Percentiles rank a stretch among this genome's conserved stretches.
phyloP scores from a whole-genome alignment of 2,888 invertebrate species.

The Punctoribates punctum region DNA sequence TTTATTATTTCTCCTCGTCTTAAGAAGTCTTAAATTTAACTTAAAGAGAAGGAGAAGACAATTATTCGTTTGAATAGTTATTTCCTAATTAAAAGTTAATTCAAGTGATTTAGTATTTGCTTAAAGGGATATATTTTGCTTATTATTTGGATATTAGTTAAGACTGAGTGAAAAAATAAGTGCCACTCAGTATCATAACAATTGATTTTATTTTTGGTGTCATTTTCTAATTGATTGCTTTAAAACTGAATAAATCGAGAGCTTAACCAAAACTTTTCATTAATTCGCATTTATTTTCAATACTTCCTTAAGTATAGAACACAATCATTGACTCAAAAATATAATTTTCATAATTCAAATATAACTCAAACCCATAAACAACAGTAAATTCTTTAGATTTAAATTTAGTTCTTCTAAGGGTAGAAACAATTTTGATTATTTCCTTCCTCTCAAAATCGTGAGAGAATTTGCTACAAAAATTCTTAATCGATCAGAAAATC shows the following conservation, averaged over 20 bases:
- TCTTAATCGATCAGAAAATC: neutral
- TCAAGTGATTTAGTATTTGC: no score
- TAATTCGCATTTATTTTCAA: neutral
- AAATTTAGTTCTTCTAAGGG: no score
- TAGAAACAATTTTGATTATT: neutral
- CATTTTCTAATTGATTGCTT: constrained; percentile 17
- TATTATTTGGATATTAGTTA: no score
- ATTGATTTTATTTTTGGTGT: neutral
- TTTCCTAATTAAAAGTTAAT: neutral
- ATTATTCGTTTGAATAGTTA: neutral
- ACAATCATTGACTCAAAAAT: no score
- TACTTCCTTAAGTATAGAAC: neutral
- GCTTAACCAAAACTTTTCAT: neutral
- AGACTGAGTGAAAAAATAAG: neutral
- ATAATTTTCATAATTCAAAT: no score
- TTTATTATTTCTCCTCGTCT: neutral
- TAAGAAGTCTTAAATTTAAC: neutral
- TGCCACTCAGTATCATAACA: no score
- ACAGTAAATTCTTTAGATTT: neutral
- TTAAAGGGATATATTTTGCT: neutral
- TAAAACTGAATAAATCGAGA: neutral
- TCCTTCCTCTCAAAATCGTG: neutral
- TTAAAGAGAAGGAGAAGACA: neutral
- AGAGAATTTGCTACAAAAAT: neutral
- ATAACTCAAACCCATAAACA: neutral